A percentile compares a stretch with the other conserved stretches of the same genome.
phyloP scores from a whole-genome alignment of 1,140 invertebrate species.

The Lepidotrigona ventralis region DNA sequence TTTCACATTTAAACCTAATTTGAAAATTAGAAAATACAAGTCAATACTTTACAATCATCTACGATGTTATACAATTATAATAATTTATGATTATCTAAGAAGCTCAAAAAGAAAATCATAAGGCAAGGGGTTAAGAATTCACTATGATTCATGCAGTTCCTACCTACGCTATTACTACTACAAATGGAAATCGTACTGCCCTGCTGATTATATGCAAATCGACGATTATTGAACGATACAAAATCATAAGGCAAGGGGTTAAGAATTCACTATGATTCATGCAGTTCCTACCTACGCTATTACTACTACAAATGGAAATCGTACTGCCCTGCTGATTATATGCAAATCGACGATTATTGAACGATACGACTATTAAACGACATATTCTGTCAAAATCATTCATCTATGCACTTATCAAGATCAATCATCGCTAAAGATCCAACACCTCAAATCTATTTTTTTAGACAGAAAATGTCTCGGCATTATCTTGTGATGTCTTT shows the following conservation, averaged over 20 bases:
- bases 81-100: too few relatives aligned
- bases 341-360: neutral
- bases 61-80: too few relatives aligned
- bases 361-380: neutral
- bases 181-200: conserved; percentile 36
- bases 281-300: conserved; percentile 22
- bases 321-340: conserved; percentile 38
- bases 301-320: conserved; percentile 9
- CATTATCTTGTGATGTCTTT: neutral
- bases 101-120: too few relatives aligned
- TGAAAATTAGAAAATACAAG: too few relatives aligned
- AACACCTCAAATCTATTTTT: conserved; percentile 38
- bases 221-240: neutral
- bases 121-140: neutral
- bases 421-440: conserved; percentile 6
- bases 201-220: neutral
- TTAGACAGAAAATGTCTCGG: conserved; percentile 1
- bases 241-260: too few relatives aligned
- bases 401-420: neutral
- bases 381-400: conserved; percentile 14
- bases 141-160: conserved; percentile 25
- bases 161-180: neutral
- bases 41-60: too few relatives aligned
- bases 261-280: neutral
- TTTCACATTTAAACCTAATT: too few relatives aligned